phyloP scores from a whole-genome alignment of 2,797 vertebrate genomes.

The Muscicapa comitata region DNA sequence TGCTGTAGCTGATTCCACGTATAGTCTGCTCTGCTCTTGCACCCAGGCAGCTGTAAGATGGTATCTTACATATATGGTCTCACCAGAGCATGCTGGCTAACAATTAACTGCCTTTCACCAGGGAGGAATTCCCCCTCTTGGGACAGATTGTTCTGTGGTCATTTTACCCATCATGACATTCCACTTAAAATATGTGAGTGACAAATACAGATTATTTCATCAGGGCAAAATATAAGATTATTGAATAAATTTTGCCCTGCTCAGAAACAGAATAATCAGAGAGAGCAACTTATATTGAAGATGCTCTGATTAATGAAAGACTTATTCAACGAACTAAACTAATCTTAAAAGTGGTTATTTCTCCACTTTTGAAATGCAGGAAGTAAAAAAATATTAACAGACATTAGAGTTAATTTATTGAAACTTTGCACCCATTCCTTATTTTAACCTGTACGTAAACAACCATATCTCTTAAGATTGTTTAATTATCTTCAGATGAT shows the following conservation, averaged over 20 bases:
- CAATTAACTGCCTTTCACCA: neutral
- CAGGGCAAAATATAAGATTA: neutral
- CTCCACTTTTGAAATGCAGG: neutral
- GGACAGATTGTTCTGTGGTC: neutral
- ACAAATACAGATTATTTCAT: neutral
- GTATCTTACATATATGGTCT: neutral
- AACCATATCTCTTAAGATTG: slow-evolving; percentile 31
- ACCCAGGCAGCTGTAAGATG: neutral
- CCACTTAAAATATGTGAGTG: neutral
- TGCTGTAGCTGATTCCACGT: neutral
- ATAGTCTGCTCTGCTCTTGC: neutral
- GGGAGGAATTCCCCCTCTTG: neutral
- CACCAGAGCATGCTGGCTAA: neutral
- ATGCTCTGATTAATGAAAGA: neutral
- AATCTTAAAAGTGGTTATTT: neutral
- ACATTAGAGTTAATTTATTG: neutral
- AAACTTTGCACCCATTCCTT: neutral
- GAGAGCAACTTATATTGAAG: neutral
- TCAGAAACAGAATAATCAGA: neutral
- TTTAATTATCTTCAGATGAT: slow-evolving; percentile 7
- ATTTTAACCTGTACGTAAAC: neutral
- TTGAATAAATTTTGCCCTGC: neutral
- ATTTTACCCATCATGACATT: neutral
- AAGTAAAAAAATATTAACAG: neutral
- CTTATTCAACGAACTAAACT: neutral